phyloP scores from a whole-genome alignment of 2,113 vertebrate species.

The Symphodus melops region DNA sequence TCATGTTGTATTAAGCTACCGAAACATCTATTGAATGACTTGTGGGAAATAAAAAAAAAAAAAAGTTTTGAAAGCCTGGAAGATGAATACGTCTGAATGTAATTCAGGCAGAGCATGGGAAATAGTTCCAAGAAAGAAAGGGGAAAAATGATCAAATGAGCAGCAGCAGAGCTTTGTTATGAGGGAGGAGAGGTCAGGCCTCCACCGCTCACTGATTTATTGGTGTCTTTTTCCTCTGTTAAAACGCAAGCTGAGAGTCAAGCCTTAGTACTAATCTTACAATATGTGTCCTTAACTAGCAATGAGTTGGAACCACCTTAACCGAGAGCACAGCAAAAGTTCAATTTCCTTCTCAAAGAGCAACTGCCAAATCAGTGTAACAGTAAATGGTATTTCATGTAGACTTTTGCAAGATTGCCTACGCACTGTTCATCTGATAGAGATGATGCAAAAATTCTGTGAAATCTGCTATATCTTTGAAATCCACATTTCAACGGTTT shows the following conservation, averaged over 20 bases:
- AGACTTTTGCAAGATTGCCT: no score
- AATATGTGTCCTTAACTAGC: background rate
- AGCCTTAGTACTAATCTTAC: background rate
- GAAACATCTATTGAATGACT: background rate
- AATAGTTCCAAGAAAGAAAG: background rate
- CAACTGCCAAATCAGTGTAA: background rate
- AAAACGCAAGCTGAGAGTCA: background rate
- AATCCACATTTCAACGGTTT: no score
- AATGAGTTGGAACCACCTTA: background rate
- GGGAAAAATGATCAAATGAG: background rate
- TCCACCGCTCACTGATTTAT: constrained; percentile 5
- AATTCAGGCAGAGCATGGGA: background rate
- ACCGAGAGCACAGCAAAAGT: background rate
- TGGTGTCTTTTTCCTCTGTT: background rate
- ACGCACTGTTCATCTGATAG: no score
- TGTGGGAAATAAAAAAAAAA: background rate
- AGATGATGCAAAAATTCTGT: no score
- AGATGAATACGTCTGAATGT: background rate
- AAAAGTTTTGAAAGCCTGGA: background rate
- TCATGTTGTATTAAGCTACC: no score
- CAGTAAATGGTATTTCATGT: no score
- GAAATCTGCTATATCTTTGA: no score
- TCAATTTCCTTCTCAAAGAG: background rate
- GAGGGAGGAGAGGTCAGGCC: background rate
- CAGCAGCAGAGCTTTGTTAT: constrained; percentile 9